Conservation (phyloP, 2,797 vertebrate species). For the Sternotherus odoratus region DNA sequence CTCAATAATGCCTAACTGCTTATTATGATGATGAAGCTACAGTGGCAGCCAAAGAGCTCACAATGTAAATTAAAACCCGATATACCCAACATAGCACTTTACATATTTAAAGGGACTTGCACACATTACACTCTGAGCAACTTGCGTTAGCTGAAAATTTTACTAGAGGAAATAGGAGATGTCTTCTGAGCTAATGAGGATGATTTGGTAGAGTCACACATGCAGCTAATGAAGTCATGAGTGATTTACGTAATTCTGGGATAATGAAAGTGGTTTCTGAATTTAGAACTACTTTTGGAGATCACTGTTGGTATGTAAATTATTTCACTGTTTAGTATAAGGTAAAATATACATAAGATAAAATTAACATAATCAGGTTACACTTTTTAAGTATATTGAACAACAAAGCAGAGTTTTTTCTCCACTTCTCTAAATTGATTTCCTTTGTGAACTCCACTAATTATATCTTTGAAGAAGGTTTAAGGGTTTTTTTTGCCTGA, state of each 20-base stretch:
- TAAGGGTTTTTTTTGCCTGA: conserved; percentile 40
- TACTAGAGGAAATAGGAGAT: neutral
- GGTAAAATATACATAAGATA: neutral
- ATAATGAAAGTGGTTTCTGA: neutral
- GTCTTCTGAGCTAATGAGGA: neutral
- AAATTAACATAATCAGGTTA: neutral
- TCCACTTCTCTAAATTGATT: neutral
- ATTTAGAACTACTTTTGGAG: neutral
- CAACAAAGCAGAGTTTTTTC: neutral
- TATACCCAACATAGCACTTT: neutral
- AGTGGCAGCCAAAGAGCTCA: neutral
- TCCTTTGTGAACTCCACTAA: conserved; percentile 5
- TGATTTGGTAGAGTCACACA: neutral
- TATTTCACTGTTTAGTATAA: neutral
- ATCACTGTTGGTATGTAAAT: neutral
- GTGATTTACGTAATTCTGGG: neutral
- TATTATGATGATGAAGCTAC: neutral
- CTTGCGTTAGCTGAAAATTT: neutral
- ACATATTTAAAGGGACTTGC: neutral
- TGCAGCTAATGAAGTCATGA: neutral
- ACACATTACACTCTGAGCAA: neutral
- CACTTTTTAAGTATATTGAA: neutral
- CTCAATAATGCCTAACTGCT: neutral
- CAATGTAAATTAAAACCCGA: neutral
- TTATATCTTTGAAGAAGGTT: conserved; percentile 25